These are phyloP conservation scores for Dermatophagoides farinae DNA, from an alignment of 1,140 invertebrate genomes.

Conservation along the genomic window DNA sequence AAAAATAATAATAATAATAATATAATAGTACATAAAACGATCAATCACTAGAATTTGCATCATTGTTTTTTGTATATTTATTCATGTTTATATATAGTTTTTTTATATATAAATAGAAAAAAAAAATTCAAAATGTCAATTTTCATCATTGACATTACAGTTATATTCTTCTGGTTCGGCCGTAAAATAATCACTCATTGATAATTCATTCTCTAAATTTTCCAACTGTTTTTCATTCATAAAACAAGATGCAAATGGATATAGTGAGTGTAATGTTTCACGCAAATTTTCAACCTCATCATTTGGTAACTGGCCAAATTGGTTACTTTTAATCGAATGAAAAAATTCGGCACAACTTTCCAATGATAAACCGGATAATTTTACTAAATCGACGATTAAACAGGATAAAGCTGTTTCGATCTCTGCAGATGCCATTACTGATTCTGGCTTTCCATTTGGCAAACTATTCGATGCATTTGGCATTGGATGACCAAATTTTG, in stretches of 20 bases:
- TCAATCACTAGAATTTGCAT: not conserved
- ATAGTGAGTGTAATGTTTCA: not conserved
- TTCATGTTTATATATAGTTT: not conserved
- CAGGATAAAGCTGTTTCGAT: not conserved
- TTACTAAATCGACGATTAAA: not conserved
- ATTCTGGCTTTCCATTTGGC: not conserved
- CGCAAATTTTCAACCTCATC: not conserved
- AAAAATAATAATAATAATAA: conserved; percentile 4
- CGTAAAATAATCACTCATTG: not conserved
- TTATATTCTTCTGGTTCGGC: conserved; percentile 4
- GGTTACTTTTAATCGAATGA: not conserved
- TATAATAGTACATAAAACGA: not conserved
- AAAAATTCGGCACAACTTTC: not conserved
- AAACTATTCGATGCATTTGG: not conserved
- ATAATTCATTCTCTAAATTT: not conserved
- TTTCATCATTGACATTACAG: not conserved
- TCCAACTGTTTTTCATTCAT: not conserved
- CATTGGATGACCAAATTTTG: not conserved
- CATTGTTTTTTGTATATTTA: not conserved
- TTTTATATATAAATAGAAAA: not conserved
- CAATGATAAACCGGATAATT: not conserved
- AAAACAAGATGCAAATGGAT: not conserved
- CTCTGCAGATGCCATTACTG: not conserved
- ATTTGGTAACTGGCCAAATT: not conserved
- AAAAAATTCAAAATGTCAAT: not conserved